phyloP scores from a whole-genome alignment of 2,888 invertebrate genomes.

The Hemistola chrysoprasaria region DNA sequence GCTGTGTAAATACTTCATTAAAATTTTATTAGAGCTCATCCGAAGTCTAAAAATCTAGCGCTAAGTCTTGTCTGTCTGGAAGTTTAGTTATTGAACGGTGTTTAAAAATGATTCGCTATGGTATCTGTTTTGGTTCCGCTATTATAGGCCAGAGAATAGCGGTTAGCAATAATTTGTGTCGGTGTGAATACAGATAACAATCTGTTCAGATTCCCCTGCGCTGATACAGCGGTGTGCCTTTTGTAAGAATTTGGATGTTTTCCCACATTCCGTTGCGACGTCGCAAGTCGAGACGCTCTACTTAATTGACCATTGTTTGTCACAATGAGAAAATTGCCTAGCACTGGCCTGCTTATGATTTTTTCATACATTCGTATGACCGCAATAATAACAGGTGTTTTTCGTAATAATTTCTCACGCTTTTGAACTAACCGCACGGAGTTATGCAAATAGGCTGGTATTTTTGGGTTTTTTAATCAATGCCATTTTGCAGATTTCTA shows the following conservation, averaged over 20 bases:
- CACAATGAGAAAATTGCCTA: conserved; percentile 65
- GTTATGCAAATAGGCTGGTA: conserved; percentile 42
- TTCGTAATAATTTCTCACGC: conserved; percentile 72
- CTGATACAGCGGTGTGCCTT: conserved; percentile 17
- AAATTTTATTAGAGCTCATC: too few relatives aligned
- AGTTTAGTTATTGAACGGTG: neutral
- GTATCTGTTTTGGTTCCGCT: conserved; percentile 5
- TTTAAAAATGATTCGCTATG: neutral
- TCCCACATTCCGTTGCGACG: conserved; percentile 54
- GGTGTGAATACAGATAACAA: conserved; percentile 24
- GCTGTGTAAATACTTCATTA: too few relatives aligned
- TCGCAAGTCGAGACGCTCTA: conserved; percentile 52
- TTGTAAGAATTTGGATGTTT: conserved; percentile 43
- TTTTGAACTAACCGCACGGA: conserved; percentile 38
- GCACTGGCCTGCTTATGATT: conserved; percentile 65
- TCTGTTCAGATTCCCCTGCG: conserved; percentile 17
- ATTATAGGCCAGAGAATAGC: conserved; percentile 2
- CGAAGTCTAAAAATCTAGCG: too few relatives aligned
- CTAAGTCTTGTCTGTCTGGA: too few relatives aligned
- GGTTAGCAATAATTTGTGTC: conserved; percentile 20
- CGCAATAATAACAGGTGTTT: conserved; percentile 60
- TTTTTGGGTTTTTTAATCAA: conserved; percentile 18
- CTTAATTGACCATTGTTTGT: conserved; percentile 80
- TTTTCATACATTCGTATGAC: conserved; percentile 30
- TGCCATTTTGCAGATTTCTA: conserved; percentile 3